A percentile compares a stretch with the other conserved stretches of the same genome.
Conservation (phyloP, 2,888 invertebrate species). For the Dryobota labecula region DNA sequence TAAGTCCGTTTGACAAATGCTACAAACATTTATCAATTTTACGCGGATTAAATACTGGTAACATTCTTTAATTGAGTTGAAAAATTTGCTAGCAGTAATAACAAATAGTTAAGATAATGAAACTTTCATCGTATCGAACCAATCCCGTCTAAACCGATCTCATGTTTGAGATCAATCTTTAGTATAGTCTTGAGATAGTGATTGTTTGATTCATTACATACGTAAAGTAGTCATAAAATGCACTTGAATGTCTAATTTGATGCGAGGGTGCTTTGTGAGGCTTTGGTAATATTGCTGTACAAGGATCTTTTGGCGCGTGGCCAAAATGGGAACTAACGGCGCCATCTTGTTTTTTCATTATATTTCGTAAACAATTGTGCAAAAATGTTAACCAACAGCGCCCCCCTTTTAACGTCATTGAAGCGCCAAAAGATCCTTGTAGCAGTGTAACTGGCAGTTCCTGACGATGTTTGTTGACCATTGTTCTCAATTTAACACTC, state of each 20-base stretch:
- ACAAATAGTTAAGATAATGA: background rate
- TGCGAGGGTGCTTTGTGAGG: background rate
- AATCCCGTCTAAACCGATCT: background rate
- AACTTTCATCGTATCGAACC: background rate
- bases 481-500: slow-evolving; percentile 3
- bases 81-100: background rate
- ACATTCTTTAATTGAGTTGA: background rate
- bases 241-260: background rate
- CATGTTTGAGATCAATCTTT: background rate
- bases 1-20: background rate
- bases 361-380: background rate
- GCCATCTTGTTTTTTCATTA: background rate
- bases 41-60: background rate
- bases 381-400: background rate
- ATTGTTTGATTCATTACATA: background rate
- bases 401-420: background rate
- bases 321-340: background rate
- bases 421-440: background rate
- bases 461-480: background rate
- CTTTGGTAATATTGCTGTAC: background rate
- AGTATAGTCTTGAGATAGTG: background rate
- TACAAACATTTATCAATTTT: background rate
- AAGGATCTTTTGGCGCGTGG: background rate
- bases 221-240: background rate
- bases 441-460: background rate